Percentiles rank a stretch among this genome's conserved stretches.
These are phyloP conservation scores for Emydura subglobosa DNA, from an alignment of 2,113 vertebrate species.

Conservation along the genomic window DNA sequence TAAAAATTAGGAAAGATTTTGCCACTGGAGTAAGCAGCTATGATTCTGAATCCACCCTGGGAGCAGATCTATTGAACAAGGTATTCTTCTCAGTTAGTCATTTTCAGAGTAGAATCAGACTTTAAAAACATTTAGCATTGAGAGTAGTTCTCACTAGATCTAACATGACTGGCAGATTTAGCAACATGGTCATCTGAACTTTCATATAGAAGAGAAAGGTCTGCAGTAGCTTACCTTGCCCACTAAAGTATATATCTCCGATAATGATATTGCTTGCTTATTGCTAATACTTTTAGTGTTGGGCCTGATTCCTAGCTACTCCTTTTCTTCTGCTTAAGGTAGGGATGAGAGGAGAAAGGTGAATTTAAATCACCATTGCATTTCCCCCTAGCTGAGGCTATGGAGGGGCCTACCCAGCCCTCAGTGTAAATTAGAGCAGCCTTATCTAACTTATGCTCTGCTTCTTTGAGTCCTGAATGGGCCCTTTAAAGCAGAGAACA, in stretches of 20 bases:
- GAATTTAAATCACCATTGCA: not conserved
- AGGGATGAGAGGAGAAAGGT: not conserved
- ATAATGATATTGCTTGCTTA: not conserved
- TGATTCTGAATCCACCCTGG: not conserved
- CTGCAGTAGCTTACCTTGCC: not conserved
- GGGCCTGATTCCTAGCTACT: not conserved
- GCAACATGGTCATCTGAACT: not conserved
- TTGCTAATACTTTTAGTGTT: not conserved
- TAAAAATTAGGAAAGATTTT: not conserved
- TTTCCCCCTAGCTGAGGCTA: not conserved
- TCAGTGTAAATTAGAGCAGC: not conserved
- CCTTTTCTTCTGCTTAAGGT: not conserved
- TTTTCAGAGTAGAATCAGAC: not conserved
- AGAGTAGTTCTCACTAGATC: not conserved
- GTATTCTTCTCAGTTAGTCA: fast-evolving
- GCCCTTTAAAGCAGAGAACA: not conserved
- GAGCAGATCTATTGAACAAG: not conserved
- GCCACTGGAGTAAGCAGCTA: not conserved
- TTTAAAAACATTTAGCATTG: fast-evolving
- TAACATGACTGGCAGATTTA: not conserved
- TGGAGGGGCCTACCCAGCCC: not conserved
- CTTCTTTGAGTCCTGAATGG: not conserved
- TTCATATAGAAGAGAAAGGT: not conserved
- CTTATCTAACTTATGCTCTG: not conserved
- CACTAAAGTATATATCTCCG: not conserved